These are phyloP conservation scores for Hydractinia echinata DNA, from an alignment of 30 jellyfish, hydroid and myxozoan genomes.

Conservation along the genomic window DNA sequence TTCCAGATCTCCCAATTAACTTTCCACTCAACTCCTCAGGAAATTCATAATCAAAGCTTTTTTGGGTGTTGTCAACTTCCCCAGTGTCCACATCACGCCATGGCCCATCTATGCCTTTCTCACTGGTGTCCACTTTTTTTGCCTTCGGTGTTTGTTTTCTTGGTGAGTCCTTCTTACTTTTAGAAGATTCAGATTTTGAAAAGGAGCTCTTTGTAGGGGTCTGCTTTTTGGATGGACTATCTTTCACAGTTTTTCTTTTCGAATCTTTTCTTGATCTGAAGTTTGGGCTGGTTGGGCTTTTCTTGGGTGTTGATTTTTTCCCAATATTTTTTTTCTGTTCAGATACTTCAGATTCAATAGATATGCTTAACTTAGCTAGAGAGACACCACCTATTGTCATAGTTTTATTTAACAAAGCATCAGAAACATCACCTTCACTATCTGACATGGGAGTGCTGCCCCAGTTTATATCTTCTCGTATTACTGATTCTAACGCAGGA, in stretches of 20 bases:
- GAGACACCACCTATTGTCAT: neutral
- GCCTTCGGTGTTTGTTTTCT: neutral
- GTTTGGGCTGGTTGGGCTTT: neutral
- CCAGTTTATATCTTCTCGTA: slow-evolving; percentile 2
- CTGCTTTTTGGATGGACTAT: neutral
- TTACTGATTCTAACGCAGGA: slow-evolving; percentile 9
- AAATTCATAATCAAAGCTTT: neutral
- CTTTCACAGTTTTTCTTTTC: neutral
- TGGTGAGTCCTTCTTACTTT: neutral
- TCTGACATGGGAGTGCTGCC: slow-evolving; percentile 2
- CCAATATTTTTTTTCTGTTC: neutral
- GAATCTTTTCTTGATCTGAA: neutral
- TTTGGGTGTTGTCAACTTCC: neutral
- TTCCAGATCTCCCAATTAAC: slow-evolving; percentile 19
- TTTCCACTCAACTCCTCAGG: slow-evolving; percentile 16
- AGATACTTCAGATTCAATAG: neutral
- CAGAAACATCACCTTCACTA: neutral
- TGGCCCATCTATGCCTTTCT: neutral
- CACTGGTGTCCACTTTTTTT: neutral
- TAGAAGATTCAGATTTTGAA: neutral
- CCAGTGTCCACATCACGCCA: slow-evolving; percentile 1
- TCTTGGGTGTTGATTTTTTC: neutral
- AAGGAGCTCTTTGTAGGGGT: neutral
- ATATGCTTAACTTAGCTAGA: neutral
- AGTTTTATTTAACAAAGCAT: neutral